Base-by-base conservation (phyloP, 2,113 vertebrate genomes). In the Gopherus evgoodei region DNA sequence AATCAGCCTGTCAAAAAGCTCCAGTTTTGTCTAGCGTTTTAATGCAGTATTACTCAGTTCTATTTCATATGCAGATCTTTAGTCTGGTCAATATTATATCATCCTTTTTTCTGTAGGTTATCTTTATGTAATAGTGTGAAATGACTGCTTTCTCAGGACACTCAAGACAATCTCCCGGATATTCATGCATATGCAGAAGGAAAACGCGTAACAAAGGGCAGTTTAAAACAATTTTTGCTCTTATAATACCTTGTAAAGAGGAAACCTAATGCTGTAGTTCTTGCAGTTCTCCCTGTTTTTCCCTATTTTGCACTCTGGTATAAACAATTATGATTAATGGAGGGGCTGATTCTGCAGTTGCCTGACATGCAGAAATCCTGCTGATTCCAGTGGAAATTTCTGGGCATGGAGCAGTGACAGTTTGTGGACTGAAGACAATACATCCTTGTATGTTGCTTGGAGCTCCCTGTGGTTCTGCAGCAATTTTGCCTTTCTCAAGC, bases 1-100 rank as follows among this genome's bases (percentile, higher is more conserved):
- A 83, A 14, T 47, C 14, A 44, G 22, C 38, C 47, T 29, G 78
- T 47, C 81, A 24, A 50, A 2, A 50, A 25, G 5, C 17, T 80
- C 52, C 16, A 1, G 1, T 0, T 0, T 29, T 44, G 53, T 86
- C 75, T 8, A 62, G 29, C 3, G 5, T 27, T 81, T 2, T 31
- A 0, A 0, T 22, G 22, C 0, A 1, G 22, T 62, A 65, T 6
- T 78, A 65, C 9, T 38, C n/a, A 5, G n/a, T 21, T 72, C 19
- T 38, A 72, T 72, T 72, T 72, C n/a, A 72, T 72, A 38, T 38
- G 0, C 2, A 38, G 31, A 65, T 78, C 75, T 56, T 9, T 0
- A 1, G 4, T 50, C 90, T 17, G 0, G 65, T 78, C 54, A 3
- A 3, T 72, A 38, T 56, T 69, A 49, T 29, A 84, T 78, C 76